These are phyloP conservation scores for Xerus rutilus DNA, from an alignment of 2,797 vertebrate genomes.

Conservation along the genomic window DNA sequence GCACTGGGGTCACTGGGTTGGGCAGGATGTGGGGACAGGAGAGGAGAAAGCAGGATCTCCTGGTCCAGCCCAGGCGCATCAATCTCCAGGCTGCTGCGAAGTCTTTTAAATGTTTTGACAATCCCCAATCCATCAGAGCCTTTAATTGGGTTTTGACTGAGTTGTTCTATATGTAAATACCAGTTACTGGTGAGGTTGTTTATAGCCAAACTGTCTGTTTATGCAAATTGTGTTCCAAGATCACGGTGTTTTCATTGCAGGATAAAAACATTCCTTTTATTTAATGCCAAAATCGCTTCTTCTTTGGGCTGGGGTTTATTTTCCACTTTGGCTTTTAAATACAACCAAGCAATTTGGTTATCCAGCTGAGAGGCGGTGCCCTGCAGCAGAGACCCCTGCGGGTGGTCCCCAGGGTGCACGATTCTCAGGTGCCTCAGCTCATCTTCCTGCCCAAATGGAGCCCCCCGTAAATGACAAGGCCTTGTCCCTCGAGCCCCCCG, in stretches of 20 bases:
- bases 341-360: not conserved
- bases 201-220: conserved; percentile 90
- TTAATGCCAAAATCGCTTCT: conserved; percentile 83
- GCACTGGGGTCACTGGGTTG: not conserved
- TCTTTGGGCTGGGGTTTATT: conserved; percentile 77
- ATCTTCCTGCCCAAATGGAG: not conserved
- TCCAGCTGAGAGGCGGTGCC: not conserved
- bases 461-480: not conserved
- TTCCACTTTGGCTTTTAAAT: conserved; percentile 73
- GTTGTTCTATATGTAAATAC: conserved; percentile 90
- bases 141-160: conserved; percentile 90
- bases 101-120: conserved; percentile 88
- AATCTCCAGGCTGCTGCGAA: conserved; percentile 82
- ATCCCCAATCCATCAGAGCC: conserved; percentile 86
- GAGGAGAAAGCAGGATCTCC: conserved; percentile 49
- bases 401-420: not conserved
- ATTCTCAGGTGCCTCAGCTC: not conserved
- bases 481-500: not conserved
- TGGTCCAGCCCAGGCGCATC: conserved; percentile 82
- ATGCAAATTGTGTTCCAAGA: conserved; percentile 89
- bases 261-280: conserved; percentile 87
- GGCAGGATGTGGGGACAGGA: not conserved
- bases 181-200: conserved; percentile 89
- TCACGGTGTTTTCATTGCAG: conserved; percentile 84
- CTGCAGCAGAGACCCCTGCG: not conserved